Percentiles rank a stretch among this genome's conserved stretches.
These are phyloP conservation scores for Drosophila bocqueti DNA, from an alignment of 1,140 invertebrate species.

Conservation along the genomic window DNA sequence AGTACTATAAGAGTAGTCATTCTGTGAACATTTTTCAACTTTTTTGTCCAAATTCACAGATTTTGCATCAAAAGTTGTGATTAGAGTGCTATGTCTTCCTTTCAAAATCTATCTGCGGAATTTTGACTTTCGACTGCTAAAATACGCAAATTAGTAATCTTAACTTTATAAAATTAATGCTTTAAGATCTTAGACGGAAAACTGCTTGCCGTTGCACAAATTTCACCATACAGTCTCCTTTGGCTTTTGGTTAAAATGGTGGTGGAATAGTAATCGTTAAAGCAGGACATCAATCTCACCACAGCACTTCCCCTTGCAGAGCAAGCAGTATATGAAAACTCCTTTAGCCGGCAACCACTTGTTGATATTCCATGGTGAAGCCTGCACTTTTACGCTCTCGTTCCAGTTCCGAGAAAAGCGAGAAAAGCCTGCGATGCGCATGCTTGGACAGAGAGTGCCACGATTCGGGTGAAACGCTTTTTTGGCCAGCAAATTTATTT, in stretches of 20 bases:
- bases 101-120: too few relatives aligned
- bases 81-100: too few relatives aligned
- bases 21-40: too few relatives aligned
- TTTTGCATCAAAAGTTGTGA: too few relatives aligned
- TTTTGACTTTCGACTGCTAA: too few relatives aligned
- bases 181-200: not conserved
- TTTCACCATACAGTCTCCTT: not conserved
- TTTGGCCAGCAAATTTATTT: slow-evolving; percentile 64
- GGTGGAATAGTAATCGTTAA: slow-evolving; percentile 9
- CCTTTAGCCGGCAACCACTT: slow-evolving; percentile 59
- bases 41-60: too few relatives aligned
- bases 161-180: not conserved
- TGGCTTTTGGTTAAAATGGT: not conserved
- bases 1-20: too few relatives aligned
- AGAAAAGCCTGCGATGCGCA: slow-evolving; percentile 7
- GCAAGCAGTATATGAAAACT: slow-evolving; percentile 13
- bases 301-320: slow-evolving; percentile 9
- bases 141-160: too few relatives aligned
- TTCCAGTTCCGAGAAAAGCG: slow-evolving; percentile 12
- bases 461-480: slow-evolving; percentile 34
- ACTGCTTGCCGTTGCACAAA: slow-evolving; percentile 6
- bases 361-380: slow-evolving; percentile 47
- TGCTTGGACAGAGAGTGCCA: slow-evolving; percentile 22
- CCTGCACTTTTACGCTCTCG: slow-evolving; percentile 22
- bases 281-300: slow-evolving; percentile 9